Base-by-base conservation (phyloP, 2,797 vertebrate species). In the Xenentodon cancila region DNA sequence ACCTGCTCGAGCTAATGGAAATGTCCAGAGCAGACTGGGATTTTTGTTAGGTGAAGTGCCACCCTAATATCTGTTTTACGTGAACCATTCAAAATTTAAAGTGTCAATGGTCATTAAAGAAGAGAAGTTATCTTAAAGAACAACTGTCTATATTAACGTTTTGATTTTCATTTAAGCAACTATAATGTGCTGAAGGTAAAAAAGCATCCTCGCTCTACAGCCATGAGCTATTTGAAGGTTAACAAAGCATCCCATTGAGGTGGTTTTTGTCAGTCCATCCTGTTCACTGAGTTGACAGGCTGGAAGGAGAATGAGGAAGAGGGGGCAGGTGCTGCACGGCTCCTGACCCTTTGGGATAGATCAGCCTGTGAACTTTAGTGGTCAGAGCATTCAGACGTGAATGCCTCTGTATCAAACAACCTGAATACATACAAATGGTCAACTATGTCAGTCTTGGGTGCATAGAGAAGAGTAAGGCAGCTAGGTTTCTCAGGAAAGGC, bases 331-430 rank as follows among this genome's bases (percentile, higher is more conserved):
- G 44, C 16, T 51, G 63, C 53, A 34, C 49, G 25, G 53, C 3
- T 9, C 7, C 37, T 63, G 61, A 59, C 69, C 75, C 68, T 71
- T 62, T 75, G 22, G 70, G 69, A 57, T 71, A 62, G 54, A 25
- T 63, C 46, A 47, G 46, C 47, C 43, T 70, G 63, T 61, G 73
- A 50, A 73, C 57, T 67, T 68, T 76, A 57, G 57, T 72, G 71
- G 86, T 86, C 74, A 71, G 65, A 79, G 71, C 79, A 73, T 77
- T 85, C 79, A 85, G 73, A 85, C 68, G 56, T 81, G 75, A 87
- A 88, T 53, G 54, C 76, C 60, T 86, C 72, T 13, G 30, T 53
- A 75, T 82, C 77, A 75, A 21, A 53, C 64, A 61, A 58, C 59
- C 68, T 50, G 61, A 80, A 75, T 69, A 59, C 68, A 77, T 73